Conservation (phyloP, 1,140 invertebrate genomes). For the Pogonognathellus flavescens region DNA sequence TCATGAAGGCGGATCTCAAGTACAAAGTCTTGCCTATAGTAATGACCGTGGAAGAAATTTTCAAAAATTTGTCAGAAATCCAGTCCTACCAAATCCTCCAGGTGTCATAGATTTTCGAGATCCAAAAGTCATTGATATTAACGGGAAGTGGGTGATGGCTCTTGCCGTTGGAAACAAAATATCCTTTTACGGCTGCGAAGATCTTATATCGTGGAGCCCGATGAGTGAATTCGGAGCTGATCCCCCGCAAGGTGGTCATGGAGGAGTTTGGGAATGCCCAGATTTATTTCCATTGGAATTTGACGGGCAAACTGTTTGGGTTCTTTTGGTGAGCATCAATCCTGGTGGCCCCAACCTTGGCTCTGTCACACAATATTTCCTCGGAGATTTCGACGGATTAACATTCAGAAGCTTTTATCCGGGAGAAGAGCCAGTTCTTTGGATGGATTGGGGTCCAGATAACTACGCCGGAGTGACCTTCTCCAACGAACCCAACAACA, state of each 20-base stretch:
- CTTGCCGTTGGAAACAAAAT: slow-evolving; percentile 57
- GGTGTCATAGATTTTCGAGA: slow-evolving; percentile 61
- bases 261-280: slow-evolving; percentile 65
- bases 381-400: slow-evolving; percentile 59
- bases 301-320: slow-evolving; percentile 52
- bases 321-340: slow-evolving; percentile 61
- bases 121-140: slow-evolving; percentile 56
- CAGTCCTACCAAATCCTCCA: slow-evolving; percentile 58
- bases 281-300: slow-evolving; percentile 55
- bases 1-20: slow-evolving; percentile 47
- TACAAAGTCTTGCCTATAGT: slow-evolving; percentile 61
- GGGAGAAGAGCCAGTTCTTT: slow-evolving; percentile 18
- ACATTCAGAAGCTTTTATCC: slow-evolving; percentile 32
- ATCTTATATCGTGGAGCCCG: slow-evolving; percentile 58
- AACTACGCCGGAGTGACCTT: slow-evolving; percentile 63
- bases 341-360: slow-evolving; percentile 63
- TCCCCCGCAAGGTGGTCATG: slow-evolving; percentile 55
- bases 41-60: slow-evolving; percentile 53
- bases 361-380: slow-evolving; percentile 62
- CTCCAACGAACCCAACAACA: slow-evolving; percentile 29
- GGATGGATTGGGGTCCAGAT: slow-evolving; percentile 64
- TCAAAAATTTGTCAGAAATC: slow-evolving; percentile 57
- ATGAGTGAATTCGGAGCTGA: slow-evolving; percentile 54
- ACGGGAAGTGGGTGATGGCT: slow-evolving; percentile 52
- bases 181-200: slow-evolving; percentile 44